Conservation (phyloP, 2,888 invertebrate species). For the Philereme transversata region DNA sequence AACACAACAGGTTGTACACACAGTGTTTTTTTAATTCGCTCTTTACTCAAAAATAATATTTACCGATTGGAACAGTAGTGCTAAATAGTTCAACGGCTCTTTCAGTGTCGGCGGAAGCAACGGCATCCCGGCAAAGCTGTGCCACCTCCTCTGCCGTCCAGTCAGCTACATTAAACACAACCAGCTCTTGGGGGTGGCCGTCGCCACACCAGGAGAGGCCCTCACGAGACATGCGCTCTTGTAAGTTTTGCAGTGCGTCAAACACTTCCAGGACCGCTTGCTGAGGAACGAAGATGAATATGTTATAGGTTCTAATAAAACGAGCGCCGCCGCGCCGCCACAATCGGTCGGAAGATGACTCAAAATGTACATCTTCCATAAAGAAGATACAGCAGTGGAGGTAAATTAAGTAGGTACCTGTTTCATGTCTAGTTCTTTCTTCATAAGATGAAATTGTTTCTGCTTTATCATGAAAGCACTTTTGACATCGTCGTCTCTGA, state of each 20-base stretch:
- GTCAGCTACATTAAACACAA: constrained; percentile 72
- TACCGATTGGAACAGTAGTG: constrained; percentile 58
- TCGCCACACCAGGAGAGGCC: constrained; percentile 58
- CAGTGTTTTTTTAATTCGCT: no score
- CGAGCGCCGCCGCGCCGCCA: no score
- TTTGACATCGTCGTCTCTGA: constrained; percentile 51
- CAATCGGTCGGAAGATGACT: no score
- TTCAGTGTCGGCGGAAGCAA: constrained; percentile 49
- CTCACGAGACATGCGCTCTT: constrained; percentile 63
- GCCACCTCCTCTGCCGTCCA: constrained; percentile 72
- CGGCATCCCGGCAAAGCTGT: constrained; percentile 64
- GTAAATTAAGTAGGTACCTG: constrained; percentile 52
- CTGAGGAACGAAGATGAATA: constrained; percentile 42
- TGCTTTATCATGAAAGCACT: constrained; percentile 54
- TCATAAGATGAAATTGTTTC: constrained; percentile 64
- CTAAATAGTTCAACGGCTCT: constrained; percentile 59
- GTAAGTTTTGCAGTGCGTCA: constrained; percentile 57
- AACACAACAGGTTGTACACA: no score
- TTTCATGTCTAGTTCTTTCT: constrained; percentile 76
- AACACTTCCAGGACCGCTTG: constrained; percentile 69
- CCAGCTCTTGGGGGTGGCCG: constrained; percentile 58
- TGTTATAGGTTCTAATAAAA: no score
- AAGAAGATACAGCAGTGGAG: no score
- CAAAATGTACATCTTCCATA: no score
- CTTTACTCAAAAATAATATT: neutral